Base-by-base conservation (phyloP, 2,113 vertebrate species). In the Eptesicus fuscus region DNA sequence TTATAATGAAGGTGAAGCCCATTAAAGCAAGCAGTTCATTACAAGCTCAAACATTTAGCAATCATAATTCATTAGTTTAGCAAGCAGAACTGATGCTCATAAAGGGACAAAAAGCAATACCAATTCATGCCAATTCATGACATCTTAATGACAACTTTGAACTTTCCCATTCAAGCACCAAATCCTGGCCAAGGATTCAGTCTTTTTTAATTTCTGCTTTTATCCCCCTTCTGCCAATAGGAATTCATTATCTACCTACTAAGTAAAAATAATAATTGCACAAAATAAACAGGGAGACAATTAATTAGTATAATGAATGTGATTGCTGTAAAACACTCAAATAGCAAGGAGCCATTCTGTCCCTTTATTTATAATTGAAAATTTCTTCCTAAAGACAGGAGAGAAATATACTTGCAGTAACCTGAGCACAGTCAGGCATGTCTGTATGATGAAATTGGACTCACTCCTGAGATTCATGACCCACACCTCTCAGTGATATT, bases 21-120 rank as follows among this genome's bases (percentile, higher is more conserved):
- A 85, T 96, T 95, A 97, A 96, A 96, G 79, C 35, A 95, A 91
- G 93, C 67, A 96, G 97, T 97, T 98, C 93, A 95, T n/a, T 35
- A 0, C 0, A 0, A 96, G 89, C 98, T 98, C 96, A 97, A 47
- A 93, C 88, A n/a, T 25, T 67, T 47, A 92, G 93, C 83, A 92
- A 92, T 84, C 83, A 65, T 49, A 70, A 90, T 12, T 69, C 56
- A 47, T 42, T 30, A 63, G 93, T 65, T 73, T 30, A 69, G 35
- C 17, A 88, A 97, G 90, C 25, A 93, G 25, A 49, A 91, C 1
- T 76, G 71, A 11, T 0, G 63, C 73, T 95, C 35, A 12, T 9
- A 32, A 65, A 44, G 20, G 9, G 9, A 35, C 17, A 9, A 65
- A 56, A 93, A 47, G 6, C 69, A 44, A 63, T 71, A 65, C 53